These are phyloP conservation scores for Micronycteris hirsuta DNA, from an alignment of 2,113 vertebrate species.

Conservation along the genomic window DNA sequence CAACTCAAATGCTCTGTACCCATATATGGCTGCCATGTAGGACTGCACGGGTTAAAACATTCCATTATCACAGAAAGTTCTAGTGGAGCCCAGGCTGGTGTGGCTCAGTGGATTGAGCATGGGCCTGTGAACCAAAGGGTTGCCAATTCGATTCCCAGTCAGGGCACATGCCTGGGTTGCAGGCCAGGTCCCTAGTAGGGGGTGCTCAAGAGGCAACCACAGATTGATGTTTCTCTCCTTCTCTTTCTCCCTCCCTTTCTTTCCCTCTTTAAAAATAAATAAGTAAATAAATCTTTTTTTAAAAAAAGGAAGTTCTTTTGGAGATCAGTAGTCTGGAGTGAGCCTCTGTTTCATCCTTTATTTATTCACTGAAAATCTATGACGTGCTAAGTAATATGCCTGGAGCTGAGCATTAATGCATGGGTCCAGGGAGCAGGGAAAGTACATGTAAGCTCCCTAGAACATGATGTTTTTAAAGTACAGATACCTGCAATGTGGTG, in stretches of 20 bases:
- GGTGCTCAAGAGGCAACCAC: no score
- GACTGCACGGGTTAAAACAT: background rate
- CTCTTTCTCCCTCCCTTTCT: no score
- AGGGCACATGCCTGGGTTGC: no score
- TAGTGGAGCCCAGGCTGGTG: background rate
- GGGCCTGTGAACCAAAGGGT: no score
- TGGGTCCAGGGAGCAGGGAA: background rate
- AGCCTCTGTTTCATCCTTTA: background rate
- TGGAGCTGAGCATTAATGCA: background rate
- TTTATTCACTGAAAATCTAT: background rate
- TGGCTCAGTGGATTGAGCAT: no score
- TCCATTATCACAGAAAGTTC: background rate
- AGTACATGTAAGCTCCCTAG: background rate
- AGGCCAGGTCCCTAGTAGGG: no score
- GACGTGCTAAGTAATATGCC: background rate
- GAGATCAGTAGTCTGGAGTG: background rate
- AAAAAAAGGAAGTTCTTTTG: background rate
- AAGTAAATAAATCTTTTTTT: no score
- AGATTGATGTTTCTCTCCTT: no score
- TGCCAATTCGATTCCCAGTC: no score
- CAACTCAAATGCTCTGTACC: background rate
- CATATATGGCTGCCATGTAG: background rate
- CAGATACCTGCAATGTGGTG: rapidly evolving
- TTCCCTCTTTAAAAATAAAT: no score
- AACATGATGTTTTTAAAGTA: background rate